Conservation (phyloP, 2,888 invertebrate genomes). For the Macrosiphum euphorbiae region DNA sequence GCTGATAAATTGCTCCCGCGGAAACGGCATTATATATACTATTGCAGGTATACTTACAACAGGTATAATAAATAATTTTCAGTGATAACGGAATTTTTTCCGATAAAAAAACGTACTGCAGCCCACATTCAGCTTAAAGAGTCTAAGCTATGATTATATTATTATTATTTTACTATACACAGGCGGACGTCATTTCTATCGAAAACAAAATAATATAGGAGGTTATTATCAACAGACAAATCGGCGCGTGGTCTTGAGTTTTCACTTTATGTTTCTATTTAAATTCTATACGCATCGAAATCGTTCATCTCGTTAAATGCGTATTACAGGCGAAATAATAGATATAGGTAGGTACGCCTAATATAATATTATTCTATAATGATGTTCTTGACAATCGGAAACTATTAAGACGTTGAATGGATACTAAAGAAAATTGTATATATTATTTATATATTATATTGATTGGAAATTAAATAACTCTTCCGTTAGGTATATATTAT, state of each 20-base stretch:
- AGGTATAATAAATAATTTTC: neutral
- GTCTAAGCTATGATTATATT: neutral
- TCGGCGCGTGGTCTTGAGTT: slow-evolving; percentile 30
- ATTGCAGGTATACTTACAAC: too few relatives aligned
- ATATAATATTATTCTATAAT: neutral
- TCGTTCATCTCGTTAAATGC: slow-evolving; percentile 28
- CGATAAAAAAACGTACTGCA: neutral
- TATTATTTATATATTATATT: neutral
- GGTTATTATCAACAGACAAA: neutral
- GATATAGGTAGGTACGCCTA: neutral
- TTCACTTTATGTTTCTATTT: slow-evolving; percentile 60
- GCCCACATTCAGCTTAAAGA: neutral
- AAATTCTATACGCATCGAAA: slow-evolving; percentile 35
- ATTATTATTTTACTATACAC: neutral
- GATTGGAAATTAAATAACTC: neutral
- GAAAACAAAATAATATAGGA: neutral
- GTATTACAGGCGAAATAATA: neutral
- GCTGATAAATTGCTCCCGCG: neutral
- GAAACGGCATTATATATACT: neutral
- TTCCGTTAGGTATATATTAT: neutral
- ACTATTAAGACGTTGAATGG: slow-evolving; percentile 13
- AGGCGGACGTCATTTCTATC: neutral
- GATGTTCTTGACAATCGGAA: slow-evolving; percentile 34
- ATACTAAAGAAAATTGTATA: slow-evolving; percentile 11
- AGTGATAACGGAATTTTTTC: neutral